These are phyloP conservation scores for Otus scops DNA, from an alignment of 2,797 vertebrate genomes.

Conservation along the genomic window DNA sequence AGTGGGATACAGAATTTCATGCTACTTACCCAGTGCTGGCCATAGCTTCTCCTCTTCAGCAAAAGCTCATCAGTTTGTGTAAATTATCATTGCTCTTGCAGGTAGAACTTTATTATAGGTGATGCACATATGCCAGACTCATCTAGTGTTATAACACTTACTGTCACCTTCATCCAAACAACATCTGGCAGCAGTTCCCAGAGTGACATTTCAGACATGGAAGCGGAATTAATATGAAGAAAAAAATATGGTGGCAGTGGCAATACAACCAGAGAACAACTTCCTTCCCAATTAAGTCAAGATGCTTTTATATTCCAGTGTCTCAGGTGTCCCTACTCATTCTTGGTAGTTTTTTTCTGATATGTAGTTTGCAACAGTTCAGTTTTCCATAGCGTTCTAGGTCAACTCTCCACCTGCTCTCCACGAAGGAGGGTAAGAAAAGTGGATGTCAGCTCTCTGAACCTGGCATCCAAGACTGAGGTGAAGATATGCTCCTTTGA, in stretches of 20 bases:
- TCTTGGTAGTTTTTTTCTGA: neutral
- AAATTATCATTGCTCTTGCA: slow-evolving; percentile 49
- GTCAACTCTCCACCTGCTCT: neutral
- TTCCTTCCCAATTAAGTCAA: neutral
- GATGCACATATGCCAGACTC: slow-evolving; percentile 21
- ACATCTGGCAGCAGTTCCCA: slow-evolving; percentile 57
- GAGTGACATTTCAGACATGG: slow-evolving; percentile 38
- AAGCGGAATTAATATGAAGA: slow-evolving; percentile 50
- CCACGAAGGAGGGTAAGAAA: neutral
- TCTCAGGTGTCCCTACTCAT: neutral
- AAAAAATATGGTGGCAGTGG: neutral
- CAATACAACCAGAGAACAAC: neutral
- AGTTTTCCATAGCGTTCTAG: neutral
- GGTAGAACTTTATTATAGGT: slow-evolving; percentile 31
- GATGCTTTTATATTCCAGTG: neutral
- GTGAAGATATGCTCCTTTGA: neutral
- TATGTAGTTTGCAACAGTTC: fast-evolving
- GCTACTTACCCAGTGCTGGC: neutral
- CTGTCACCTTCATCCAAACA: slow-evolving; percentile 45
- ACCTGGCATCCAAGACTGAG: neutral
- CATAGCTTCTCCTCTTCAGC: neutral
- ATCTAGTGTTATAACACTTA: slow-evolving; percentile 45
- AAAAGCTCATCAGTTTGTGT: slow-evolving; percentile 34
- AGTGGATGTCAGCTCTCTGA: neutral
- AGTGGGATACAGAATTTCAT: neutral